phyloP scores from a whole-genome alignment of 2,797 vertebrate genomes.

The Squalus acanthias region DNA sequence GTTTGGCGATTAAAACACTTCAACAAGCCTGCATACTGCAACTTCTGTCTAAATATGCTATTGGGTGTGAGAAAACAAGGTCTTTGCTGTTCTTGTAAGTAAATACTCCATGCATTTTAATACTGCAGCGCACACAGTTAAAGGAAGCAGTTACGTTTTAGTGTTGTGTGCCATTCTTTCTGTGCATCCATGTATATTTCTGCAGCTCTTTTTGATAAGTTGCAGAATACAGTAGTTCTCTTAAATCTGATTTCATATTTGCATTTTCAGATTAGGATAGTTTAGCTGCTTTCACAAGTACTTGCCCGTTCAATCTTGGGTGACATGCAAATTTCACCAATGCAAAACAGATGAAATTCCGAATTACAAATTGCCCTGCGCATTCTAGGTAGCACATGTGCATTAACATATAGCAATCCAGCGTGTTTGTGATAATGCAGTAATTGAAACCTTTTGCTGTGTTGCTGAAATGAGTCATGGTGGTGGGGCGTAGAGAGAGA shows the following conservation, averaged over 20 bases:
- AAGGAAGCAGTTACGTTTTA: background rate
- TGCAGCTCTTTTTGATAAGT: background rate
- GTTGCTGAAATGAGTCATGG: background rate
- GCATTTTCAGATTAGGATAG: background rate
- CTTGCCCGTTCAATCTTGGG: background rate
- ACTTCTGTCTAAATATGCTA: constrained; percentile 86
- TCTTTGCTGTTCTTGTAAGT: constrained; percentile 86
- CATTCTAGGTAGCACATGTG: background rate
- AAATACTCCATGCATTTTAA: background rate
- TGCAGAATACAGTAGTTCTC: background rate
- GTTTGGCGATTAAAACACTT: constrained; percentile 93
- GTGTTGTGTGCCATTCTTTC: background rate
- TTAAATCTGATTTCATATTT: background rate
- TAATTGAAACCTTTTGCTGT: background rate
- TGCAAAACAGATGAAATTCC: background rate
- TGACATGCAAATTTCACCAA: background rate
- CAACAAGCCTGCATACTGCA: constrained; percentile 93
- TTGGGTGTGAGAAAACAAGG: constrained; percentile 89
- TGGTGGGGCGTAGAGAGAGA: background rate
- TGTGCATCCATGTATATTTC: background rate
- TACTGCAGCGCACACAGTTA: too few relatives aligned
- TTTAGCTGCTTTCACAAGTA: background rate
- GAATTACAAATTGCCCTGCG: background rate
- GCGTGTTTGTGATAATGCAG: background rate
- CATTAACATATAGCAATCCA: background rate